Conservation (phyloP, 2,113 vertebrate genomes). For the Eupsittula cactorum region DNA sequence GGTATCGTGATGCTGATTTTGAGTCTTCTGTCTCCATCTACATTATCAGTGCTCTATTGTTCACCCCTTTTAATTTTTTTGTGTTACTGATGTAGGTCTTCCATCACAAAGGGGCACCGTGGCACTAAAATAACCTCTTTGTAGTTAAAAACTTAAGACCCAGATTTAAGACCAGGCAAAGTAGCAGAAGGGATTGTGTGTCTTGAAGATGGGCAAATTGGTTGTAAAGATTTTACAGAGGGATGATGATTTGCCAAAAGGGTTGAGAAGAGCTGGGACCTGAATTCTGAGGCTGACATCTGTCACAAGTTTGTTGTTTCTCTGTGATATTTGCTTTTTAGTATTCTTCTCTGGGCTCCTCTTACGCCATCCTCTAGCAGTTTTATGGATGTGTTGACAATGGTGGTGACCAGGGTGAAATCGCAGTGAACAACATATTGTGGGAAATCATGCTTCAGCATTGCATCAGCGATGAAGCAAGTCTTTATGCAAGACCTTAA, state of each 20-base stretch:
- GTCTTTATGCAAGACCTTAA: not conserved
- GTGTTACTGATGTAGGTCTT: not conserved
- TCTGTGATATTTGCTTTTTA: not conserved
- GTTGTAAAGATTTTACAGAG: not conserved
- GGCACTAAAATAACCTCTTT: not conserved
- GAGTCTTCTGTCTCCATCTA: not conserved
- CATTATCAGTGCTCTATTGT: not conserved
- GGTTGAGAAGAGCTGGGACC: not conserved
- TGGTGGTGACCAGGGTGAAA: not conserved
- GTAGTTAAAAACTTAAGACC: not conserved
- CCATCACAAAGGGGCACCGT: not conserved
- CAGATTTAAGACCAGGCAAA: not conserved
- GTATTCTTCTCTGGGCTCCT: not conserved
- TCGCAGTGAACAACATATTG: not conserved
- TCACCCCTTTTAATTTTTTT: not conserved
- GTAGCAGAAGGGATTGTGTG: not conserved
- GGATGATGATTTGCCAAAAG: not conserved
- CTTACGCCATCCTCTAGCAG: not conserved
- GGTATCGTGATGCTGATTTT: not conserved
- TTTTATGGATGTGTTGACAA: not conserved
- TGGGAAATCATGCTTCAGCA: not conserved
- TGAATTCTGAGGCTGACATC: not conserved
- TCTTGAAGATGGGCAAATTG: not conserved
- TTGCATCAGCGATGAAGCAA: not conserved
- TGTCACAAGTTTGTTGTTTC: not conserved